Evolutionary conservation across 2,888 invertebrate species (phyloP).

Genomic region (Microctonus hyperodae): DNA sequence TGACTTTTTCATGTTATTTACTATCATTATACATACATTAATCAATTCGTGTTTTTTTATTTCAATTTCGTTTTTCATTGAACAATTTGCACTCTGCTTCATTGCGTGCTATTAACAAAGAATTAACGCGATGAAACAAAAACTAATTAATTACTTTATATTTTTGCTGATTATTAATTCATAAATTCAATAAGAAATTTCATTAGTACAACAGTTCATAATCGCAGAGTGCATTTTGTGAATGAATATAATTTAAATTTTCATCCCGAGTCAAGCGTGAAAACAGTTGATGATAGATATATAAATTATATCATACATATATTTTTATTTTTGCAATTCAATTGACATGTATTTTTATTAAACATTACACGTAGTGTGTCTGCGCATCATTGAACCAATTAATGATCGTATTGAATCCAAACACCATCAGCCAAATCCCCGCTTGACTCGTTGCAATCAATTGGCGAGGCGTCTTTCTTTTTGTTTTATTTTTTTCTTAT

Average conservation of each 20-base stretch:
- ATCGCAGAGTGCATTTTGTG: constrained; percentile 52
- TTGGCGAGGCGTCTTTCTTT: constrained; percentile 32
- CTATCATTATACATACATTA: constrained; percentile 43
- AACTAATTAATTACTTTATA: neutral
- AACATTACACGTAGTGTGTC: constrained; percentile 23
- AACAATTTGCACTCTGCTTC: constrained; percentile 50
- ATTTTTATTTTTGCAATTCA: neutral
- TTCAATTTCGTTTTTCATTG: constrained; percentile 41
- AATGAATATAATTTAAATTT: constrained; percentile 49
- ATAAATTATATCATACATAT: neutral
- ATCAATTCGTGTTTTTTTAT: constrained; percentile 18
- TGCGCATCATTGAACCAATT: neutral
- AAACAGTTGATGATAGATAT: neutral
- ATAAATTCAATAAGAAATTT: constrained; percentile 11
- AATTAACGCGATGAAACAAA: neutral
- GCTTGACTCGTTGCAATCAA: constrained; percentile 35
- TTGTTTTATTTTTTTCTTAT: constrained; percentile 25
- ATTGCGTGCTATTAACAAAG: neutral
- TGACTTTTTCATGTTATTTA: constrained; percentile 47
- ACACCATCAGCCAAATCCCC: constrained; percentile 32
- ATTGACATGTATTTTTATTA: neutral
- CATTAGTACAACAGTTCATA: constrained; percentile 25
- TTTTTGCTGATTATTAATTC: neutral
- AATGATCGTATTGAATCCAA: constrained; percentile 23
- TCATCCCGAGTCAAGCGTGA: constrained; percentile 33